A percentile compares a stretch with the other conserved stretches of the same genome.
Conservation (phyloP, 2,113 vertebrate genomes). For the Lutjanus erythropterus region DNA sequence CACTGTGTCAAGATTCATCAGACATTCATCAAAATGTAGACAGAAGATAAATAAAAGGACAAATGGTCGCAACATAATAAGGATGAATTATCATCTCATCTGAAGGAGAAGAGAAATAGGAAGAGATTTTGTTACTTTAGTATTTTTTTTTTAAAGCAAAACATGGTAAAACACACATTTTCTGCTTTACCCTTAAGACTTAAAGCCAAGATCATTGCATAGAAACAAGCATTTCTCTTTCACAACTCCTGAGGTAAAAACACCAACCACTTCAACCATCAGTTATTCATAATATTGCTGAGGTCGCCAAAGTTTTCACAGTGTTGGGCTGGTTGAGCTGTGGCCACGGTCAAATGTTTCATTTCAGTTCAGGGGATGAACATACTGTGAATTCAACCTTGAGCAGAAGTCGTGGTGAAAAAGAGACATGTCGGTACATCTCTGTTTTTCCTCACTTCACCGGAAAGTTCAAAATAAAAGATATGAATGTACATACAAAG, state of each 20-base stretch:
- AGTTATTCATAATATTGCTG: slow-evolving; percentile 7
- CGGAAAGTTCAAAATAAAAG: not conserved
- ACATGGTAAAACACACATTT: not conserved
- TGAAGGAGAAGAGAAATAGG: slow-evolving; percentile 5
- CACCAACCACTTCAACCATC: not conserved
- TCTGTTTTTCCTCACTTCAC: not conserved
- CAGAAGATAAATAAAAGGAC: slow-evolving; percentile 46
- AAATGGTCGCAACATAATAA: slow-evolving; percentile 17
- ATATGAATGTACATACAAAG: not conserved
- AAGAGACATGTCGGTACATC: not conserved
- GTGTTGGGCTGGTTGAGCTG: not conserved
- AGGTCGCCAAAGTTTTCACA: slow-evolving; percentile 29
- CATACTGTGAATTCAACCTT: slow-evolving; percentile 2
- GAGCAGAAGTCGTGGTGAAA: not conserved
- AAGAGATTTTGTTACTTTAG: slow-evolving; percentile 13
- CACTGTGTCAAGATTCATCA: slow-evolving; percentile 49
- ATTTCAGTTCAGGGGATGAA: slow-evolving; percentile 1
- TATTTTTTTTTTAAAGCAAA: not conserved
- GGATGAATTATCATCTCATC: slow-evolving; percentile 23
- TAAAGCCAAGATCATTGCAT: not conserved
- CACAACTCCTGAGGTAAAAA: not conserved
- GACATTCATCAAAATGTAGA: slow-evolving; percentile 62
- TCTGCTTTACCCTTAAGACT: not conserved
- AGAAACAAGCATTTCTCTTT: slow-evolving; percentile 29
- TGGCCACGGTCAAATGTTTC: not conserved